Evolutionary conservation across 2,797 vertebrate genomes (phyloP).

Genomic region (Melanogrammus aeglefinus): DNA sequence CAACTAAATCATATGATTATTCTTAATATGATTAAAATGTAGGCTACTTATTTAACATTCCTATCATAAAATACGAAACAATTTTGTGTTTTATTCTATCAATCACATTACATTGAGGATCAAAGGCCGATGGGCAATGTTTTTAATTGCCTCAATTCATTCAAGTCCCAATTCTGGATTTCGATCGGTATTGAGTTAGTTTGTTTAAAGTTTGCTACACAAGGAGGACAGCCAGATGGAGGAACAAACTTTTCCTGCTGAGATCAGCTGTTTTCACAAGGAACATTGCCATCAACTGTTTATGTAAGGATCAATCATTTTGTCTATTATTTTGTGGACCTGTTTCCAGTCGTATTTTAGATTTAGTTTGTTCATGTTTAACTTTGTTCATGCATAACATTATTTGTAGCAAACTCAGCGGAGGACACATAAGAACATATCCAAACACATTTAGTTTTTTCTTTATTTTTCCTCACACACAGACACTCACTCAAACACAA

Average conservation of each 20-base stretch:
- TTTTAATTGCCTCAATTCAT: not conserved
- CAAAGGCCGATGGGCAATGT: not conserved
- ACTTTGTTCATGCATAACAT: not conserved
- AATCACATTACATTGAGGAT: not conserved
- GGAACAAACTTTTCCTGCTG: not conserved
- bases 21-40: not conserved
- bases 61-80: not conserved
- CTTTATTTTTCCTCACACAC: slow-evolving; percentile 61
- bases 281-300: not conserved
- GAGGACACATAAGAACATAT: slow-evolving; percentile 21
- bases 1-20: not conserved
- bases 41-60: not conserved
- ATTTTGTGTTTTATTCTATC: not conserved
- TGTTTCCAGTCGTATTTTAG: not conserved
- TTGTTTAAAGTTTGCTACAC: not conserved
- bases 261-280: not conserved
- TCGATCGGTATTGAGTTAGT: not conserved
- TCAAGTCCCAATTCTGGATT: not conserved
- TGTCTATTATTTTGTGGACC: not conserved
- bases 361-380: not conserved
- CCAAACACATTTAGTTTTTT: slow-evolving; percentile 38
- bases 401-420: not conserved
- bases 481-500: slow-evolving; percentile 50
- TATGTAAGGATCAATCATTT: not conserved
- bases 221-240: not conserved